A percentile compares a stretch with the other conserved stretches of the same genome.
phyloP scores from a whole-genome alignment of 1,140 invertebrate species.

The Drosophila nigromelanica region DNA sequence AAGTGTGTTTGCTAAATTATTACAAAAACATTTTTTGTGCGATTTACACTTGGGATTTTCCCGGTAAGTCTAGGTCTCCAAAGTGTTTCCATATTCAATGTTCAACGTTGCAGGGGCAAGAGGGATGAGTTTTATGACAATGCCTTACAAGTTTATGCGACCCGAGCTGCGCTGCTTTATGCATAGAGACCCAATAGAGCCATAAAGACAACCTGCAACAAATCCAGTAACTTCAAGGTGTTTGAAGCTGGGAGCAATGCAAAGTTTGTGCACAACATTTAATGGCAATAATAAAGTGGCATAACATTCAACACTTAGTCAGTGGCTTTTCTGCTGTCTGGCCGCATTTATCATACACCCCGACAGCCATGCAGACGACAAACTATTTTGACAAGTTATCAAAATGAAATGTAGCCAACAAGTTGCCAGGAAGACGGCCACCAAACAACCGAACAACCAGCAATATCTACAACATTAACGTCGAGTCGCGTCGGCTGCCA shows the following conservation, averaged over 20 bases:
- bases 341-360: constrained; percentile 73
- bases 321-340: constrained; percentile 71
- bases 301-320: constrained; percentile 80
- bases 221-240: constrained; percentile 29
- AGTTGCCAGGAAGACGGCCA: constrained; percentile 47
- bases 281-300: constrained; percentile 79
- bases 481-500: constrained; percentile 9
- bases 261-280: constrained; percentile 36
- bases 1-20: constrained; percentile 24
- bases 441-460: constrained; percentile 2
- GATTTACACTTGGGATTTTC: constrained; percentile 24
- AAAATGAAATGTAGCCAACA: constrained; percentile 77
- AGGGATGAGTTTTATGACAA: constrained; percentile 63
- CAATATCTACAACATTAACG: constrained; percentile 7
- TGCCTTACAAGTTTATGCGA: constrained; percentile 74
- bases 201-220: constrained; percentile 66
- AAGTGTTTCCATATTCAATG: constrained; percentile 29
- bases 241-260: not conserved
- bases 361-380: constrained; percentile 40
- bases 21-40: constrained; percentile 18
- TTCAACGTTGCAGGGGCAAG: constrained; percentile 9
- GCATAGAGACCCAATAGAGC: constrained; percentile 53
- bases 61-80: constrained; percentile 1
- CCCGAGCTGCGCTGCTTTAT: constrained; percentile 25
- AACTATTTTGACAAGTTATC: constrained; percentile 83